Conservation (phyloP, 2,888 invertebrate species). For the Buathra laborator region DNA sequence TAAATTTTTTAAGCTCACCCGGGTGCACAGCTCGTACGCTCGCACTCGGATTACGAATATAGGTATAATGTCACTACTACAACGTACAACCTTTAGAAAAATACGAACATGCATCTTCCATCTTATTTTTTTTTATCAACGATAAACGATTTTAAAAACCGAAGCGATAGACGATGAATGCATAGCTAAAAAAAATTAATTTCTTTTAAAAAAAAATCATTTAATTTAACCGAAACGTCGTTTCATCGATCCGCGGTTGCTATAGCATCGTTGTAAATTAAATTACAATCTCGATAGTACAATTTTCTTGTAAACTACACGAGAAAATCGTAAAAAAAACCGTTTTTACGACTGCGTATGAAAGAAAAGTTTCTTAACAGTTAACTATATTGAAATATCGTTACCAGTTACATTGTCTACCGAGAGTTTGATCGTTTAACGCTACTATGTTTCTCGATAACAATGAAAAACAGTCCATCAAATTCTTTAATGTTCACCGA, state of each 20-base stretch:
- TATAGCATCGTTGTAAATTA: too few species aligned
- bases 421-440: too few species aligned
- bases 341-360: not conserved
- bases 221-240: too few species aligned
- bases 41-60: conserved; percentile 31
- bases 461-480: conserved; percentile 13
- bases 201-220: too few species aligned
- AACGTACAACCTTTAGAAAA: not conserved
- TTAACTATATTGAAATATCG: not conserved
- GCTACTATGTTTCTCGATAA: conserved; percentile 1
- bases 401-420: too few species aligned
- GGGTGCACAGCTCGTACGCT: conserved; percentile 13
- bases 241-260: too few species aligned
- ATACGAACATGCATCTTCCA: not conserved
- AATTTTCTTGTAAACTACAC: too few species aligned
- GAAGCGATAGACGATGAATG: too few species aligned
- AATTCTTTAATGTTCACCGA: conserved; percentile 1
- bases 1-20: conserved; percentile 26
- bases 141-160: too few species aligned
- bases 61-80: not conserved
- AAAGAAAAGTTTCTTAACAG: conserved; percentile 16
- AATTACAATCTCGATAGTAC: too few species aligned
- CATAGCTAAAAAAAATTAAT: too few species aligned
- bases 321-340: too few species aligned
- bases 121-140: not conserved